Percentiles rank a stretch among this genome's conserved stretches.
phyloP scores from a whole-genome alignment of 2,797 vertebrate species.

The Crossoptilon crossoptilon region DNA sequence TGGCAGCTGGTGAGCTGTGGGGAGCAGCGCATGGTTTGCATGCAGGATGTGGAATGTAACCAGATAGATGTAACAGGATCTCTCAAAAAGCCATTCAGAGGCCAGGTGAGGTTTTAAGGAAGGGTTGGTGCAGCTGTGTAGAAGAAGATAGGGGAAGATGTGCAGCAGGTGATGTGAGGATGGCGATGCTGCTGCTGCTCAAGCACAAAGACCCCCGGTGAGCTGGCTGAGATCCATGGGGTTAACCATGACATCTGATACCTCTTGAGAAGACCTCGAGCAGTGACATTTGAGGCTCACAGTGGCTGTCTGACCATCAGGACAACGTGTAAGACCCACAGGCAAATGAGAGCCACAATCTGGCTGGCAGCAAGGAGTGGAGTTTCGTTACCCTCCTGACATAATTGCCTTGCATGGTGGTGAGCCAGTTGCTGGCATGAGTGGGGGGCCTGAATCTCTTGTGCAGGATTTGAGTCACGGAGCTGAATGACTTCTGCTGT shows the following conservation, averaged over 20 bases:
- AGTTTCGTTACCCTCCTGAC: not conserved
- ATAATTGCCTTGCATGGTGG: accelerated
- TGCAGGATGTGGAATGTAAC: not conserved
- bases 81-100: not conserved
- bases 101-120: not conserved
- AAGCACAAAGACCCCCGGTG: accelerated
- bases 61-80: not conserved
- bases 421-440: not conserved
- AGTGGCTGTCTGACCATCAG: not conserved
- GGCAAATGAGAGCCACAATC: not conserved
- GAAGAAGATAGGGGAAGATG: not conserved
- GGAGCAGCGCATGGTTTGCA: not conserved
- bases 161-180: not conserved
- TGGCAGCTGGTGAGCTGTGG: not conserved
- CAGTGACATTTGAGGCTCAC: not conserved
- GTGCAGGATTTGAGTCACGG: not conserved
- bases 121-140: not conserved
- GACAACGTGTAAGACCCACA: accelerated
- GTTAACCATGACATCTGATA: accelerated
- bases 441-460: not conserved
- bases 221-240: not conserved
- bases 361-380: not conserved
- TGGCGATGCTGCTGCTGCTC: accelerated
- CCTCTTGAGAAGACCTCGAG: not conserved
- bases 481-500: too few species aligned